phyloP scores from a whole-genome alignment of 1,140 invertebrate species.

The Dreissena rostriformis region DNA sequence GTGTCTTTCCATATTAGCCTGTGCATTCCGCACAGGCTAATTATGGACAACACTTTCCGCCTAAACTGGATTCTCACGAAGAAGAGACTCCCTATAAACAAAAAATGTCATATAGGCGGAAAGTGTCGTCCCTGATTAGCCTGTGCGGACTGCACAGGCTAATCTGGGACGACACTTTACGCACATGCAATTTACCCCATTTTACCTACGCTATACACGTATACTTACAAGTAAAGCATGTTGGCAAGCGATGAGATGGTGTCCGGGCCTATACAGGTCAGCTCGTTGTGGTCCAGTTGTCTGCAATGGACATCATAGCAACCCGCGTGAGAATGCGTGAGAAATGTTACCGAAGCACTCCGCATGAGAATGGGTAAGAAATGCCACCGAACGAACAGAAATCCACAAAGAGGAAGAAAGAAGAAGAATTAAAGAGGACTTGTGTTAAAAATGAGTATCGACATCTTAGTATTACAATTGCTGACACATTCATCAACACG shows the following conservation, averaged over 20 bases:
- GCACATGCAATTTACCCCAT: not conserved
- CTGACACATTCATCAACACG: not conserved
- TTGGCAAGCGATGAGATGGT: constrained; percentile 91
- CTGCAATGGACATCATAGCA: constrained; percentile 80
- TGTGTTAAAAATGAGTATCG: constrained; percentile 21
- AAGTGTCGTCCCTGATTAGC: not conserved
- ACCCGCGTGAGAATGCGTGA: not conserved
- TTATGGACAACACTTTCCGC: not conserved
- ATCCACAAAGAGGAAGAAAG: too few species aligned
- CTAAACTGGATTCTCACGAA: not conserved
- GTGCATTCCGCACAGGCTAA: not conserved
- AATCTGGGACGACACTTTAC: too few species aligned
- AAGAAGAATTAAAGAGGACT: not conserved
- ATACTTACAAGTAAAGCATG: constrained; percentile 93
- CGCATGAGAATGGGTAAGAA: constrained; percentile 55
- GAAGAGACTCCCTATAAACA: not conserved
- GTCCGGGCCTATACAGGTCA: constrained; percentile 95
- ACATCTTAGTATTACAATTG: not conserved
- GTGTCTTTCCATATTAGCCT: not conserved
- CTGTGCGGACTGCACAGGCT: too few species aligned
- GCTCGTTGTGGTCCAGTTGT: constrained; percentile 95
- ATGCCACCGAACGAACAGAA: too few species aligned
- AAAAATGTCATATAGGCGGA: not conserved
- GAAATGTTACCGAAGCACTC: not conserved
- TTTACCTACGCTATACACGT: not conserved